A percentile compares a stretch with the other conserved stretches of the same genome.
Evolutionary conservation across 2,113 vertebrate species (phyloP).

Genomic region (Oophaga pumilio): DNA sequence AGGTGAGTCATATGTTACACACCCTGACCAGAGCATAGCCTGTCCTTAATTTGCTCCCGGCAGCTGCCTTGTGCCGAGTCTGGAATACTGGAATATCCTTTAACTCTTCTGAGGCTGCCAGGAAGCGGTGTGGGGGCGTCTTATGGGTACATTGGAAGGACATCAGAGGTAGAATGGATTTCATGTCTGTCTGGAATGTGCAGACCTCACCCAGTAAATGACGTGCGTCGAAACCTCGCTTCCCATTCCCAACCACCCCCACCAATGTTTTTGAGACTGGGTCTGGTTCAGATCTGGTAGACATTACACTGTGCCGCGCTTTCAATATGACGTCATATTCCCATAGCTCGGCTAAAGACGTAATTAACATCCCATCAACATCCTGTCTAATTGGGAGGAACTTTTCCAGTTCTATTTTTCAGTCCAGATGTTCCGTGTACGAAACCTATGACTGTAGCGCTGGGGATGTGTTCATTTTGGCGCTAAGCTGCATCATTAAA

Average conservation of each 20-base stretch:
- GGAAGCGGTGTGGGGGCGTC: conserved; percentile 24
- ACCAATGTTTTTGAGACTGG: not conserved
- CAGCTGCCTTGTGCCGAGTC: conserved; percentile 5
- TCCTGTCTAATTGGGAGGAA: not conserved
- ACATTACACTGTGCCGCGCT: not conserved
- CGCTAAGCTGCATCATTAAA: not conserved
- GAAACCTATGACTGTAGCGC: not conserved
- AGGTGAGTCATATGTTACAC: conserved; percentile 47
- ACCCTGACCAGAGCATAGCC: conserved; percentile 38
- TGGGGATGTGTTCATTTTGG: not conserved
- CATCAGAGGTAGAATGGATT: conserved; percentile 2
- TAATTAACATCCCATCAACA: not conserved
- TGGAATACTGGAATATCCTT: conserved; percentile 38
- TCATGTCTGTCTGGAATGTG: conserved; percentile 39
- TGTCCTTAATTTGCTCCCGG: conserved; percentile 44
- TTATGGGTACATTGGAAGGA: conserved; percentile 23
- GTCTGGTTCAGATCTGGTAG: not conserved
- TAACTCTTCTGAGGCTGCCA: conserved; percentile 27
- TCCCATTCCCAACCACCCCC: not conserved
- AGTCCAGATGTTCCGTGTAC: not conserved
- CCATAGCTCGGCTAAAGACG: not conserved
- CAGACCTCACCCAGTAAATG: conserved; percentile 17
- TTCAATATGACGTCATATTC: not conserved
- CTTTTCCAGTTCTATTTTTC: not conserved
- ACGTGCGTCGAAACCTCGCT: not conserved